These are phyloP conservation scores for Augochlora pura DNA, from an alignment of 1,140 invertebrate species.

Conservation along the genomic window DNA sequence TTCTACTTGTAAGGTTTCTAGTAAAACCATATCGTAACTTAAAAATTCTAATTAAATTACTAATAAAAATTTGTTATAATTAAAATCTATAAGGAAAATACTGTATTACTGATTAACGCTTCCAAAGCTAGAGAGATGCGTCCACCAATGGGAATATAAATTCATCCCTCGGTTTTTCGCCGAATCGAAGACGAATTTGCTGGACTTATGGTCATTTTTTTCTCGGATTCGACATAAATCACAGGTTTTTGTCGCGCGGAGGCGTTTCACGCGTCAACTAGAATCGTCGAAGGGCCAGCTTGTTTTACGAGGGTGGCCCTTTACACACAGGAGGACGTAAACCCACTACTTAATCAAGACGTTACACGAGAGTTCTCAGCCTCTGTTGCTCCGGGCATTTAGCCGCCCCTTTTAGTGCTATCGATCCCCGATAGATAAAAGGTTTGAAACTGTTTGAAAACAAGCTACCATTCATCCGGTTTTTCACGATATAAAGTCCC, in stretches of 20 bases:
- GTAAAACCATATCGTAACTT: too few species aligned
- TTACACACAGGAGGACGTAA: conserved; percentile 60
- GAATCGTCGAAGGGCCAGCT: conserved; percentile 49
- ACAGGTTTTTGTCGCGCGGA: conserved; percentile 1
- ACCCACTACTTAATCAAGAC: conserved; percentile 73
- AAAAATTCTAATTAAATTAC: too few species aligned
- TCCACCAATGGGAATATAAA: too few species aligned
- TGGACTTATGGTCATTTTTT: background rate
- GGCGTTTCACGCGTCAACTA: conserved; percentile 55
- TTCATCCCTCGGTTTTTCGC: too few species aligned
- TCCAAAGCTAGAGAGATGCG: too few species aligned
- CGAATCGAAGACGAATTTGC: background rate
- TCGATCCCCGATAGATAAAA: conserved; percentile 23
- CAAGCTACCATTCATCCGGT: background rate
- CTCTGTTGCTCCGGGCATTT: conserved; percentile 36
- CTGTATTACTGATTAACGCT: too few species aligned
- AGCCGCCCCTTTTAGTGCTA: too few species aligned
- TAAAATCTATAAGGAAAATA: too few species aligned
- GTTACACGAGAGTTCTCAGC: conserved; percentile 61
- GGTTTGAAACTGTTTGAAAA: conserved; percentile 37
- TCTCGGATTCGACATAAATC: background rate
- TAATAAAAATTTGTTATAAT: too few species aligned
- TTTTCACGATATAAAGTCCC: conserved; percentile 19
- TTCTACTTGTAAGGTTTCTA: too few species aligned
- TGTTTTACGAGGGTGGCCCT: conserved; percentile 62